A percentile compares a stretch with the other conserved stretches of the same genome.
Conservation (phyloP, 2,888 invertebrate species). For the Cancer borealis region DNA sequence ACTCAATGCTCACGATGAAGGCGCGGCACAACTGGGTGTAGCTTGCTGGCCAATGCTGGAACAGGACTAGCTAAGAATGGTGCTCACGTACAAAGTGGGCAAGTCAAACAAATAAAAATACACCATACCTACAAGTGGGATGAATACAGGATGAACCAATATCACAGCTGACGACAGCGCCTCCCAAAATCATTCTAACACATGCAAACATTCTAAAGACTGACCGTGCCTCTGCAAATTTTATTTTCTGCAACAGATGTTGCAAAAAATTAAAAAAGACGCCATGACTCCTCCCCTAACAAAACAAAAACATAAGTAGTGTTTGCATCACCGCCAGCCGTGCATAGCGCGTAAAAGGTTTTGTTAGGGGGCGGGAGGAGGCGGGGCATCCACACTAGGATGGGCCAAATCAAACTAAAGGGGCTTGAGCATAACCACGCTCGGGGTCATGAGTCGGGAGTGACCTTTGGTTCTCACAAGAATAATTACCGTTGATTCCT, state of each 20-base stretch:
- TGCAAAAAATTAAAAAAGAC: background rate
- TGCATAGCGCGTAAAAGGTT: background rate
- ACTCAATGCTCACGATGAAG: background rate
- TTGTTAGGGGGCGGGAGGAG: background rate
- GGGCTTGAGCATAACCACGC: slow-evolving; percentile 7
- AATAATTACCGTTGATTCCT: background rate
- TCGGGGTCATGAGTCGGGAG: background rate
- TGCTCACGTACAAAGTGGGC: background rate
- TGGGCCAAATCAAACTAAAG: background rate
- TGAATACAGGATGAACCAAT: background rate
- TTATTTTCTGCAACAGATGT: background rate
- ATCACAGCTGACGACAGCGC: background rate
- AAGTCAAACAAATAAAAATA: background rate
- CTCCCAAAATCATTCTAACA: background rate
- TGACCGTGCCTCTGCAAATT: background rate
- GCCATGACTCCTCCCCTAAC: background rate
- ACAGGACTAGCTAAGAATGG: background rate
- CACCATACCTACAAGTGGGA: background rate
- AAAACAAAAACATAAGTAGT: background rate
- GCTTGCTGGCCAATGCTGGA: background rate
- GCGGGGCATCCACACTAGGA: background rate
- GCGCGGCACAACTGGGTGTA: background rate
- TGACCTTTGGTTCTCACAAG: background rate
- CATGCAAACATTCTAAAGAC: too few species aligned
- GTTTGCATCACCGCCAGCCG: background rate